These are phyloP conservation scores for Hippocampus mohnikei DNA, from an alignment of 2,113 vertebrate genomes.

Conservation along the genomic window DNA sequence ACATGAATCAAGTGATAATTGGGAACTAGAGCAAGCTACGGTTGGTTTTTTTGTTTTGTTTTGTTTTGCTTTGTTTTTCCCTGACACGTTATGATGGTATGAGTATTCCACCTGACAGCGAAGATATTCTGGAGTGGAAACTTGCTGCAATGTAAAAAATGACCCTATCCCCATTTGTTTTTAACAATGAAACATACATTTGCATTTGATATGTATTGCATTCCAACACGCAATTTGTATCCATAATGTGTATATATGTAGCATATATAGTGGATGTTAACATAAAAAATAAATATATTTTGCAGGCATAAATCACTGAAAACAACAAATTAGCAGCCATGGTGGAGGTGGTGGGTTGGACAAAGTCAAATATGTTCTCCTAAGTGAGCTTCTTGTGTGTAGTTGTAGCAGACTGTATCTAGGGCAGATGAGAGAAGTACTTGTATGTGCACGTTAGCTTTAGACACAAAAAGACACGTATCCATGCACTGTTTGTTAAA, in stretches of 20 bases:
- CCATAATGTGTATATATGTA: background rate
- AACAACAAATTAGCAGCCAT: background rate
- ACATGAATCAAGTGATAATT: no score
- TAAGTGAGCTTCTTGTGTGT: conserved; percentile 1
- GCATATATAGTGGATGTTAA: background rate
- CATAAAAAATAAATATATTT: background rate
- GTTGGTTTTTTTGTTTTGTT: no score
- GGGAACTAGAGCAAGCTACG: no score
- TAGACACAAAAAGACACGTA: conserved; percentile 31
- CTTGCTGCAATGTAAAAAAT: no score
- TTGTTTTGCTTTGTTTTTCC: no score
- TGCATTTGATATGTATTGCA: background rate
- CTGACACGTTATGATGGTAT: no score
- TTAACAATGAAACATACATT: background rate
- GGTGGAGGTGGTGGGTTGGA: background rate
- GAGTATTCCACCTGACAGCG: no score
- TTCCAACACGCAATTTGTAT: background rate
- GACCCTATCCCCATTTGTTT: background rate
- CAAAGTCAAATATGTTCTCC: conserved; percentile 24
- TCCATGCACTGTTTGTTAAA: conserved; percentile 33
- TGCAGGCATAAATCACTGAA: background rate
- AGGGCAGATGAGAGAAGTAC: conserved; percentile 1
- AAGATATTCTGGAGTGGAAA: background rate
- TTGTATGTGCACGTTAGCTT: conserved; percentile 7
- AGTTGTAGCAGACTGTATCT: background rate